Conservation (phyloP, 2,888 invertebrate genomes). For the Diarsia brunnea region DNA sequence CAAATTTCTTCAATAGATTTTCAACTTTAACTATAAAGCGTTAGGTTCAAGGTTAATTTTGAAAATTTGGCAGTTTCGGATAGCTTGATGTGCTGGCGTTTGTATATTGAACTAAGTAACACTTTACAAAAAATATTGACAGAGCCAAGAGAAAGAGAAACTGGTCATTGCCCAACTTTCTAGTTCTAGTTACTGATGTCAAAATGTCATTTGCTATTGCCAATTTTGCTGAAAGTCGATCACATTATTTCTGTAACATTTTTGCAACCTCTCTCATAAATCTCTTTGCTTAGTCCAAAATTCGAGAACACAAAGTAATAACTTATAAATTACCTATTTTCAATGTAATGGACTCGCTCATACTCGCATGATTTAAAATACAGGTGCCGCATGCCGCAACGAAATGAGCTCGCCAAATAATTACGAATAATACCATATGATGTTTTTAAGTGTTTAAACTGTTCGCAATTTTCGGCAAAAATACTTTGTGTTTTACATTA, state of each 20-base stretch:
- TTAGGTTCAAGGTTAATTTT: too few species aligned
- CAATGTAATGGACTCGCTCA: constrained; percentile 63
- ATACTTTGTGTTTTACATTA: constrained; percentile 41
- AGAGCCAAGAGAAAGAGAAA: background rate
- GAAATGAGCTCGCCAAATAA: constrained; percentile 66
- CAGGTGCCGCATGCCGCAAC: constrained; percentile 70
- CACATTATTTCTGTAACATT: background rate
- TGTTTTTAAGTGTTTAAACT: constrained; percentile 66
- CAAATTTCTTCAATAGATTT: too few species aligned
- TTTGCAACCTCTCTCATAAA: background rate
- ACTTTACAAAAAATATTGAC: background rate
- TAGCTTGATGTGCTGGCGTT: too few species aligned
- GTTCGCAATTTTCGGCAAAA: constrained; percentile 59
- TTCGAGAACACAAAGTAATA: constrained; percentile 63
- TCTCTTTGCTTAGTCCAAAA: background rate
- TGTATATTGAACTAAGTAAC: background rate
- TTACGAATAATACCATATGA: constrained; percentile 69
- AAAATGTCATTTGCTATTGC: background rate
- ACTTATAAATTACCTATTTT: constrained; percentile 68
- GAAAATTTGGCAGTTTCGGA: too few species aligned
- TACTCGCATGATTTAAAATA: constrained; percentile 73
- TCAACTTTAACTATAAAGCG: too few species aligned
- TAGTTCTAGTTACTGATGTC: background rate
- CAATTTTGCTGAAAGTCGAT: background rate
- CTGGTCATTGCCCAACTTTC: background rate